Evolutionary conservation across 2,888 invertebrate species (phyloP), one percentile per base, ranked within the genome.

Genomic region (Linhomoeus sp.): DNA sequence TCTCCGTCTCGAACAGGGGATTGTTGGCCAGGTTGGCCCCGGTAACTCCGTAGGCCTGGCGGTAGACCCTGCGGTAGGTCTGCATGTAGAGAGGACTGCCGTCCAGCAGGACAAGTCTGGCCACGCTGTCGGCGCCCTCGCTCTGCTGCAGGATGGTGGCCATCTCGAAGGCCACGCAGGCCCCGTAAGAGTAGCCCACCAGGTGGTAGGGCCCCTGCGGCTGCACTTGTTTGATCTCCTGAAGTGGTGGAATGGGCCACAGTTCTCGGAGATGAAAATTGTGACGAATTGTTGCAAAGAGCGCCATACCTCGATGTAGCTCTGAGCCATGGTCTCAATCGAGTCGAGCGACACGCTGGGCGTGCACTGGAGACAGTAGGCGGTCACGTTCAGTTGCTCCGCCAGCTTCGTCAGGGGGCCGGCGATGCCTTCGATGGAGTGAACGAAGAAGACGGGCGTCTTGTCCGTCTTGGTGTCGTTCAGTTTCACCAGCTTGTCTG

Each of bases 101-200:
- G 70, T 94, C 94, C 55, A 94, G 72, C 56, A 92, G 75, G 55
- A 81, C 75, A 36, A 87, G 70, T 43, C 75, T 54, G 33, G 60
- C 57, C 23, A 68, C 61, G 25, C 58, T 52, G n/a, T 58, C 55
- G 19, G 51, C 45, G 42, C 60, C 61, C 39, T 60, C 59, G 7
- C 50, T 71, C 47, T 49, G 52, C 64, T 86, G 82, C 46, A 92
- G 70, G 64, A 82, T 80, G 33, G 80, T 70, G 25, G 83, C 83
- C 78, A 94, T 90, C 72, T 92, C 92, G 66, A 87, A 84, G 20
- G 87, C 88, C 35, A 94, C 80, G 56, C 81, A 78, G 39, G 86
- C 84, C 51, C 97, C 94, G 68, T 84, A 92, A 0, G 92, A 94
- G 70, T 97, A 94, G 1, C 92, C 94, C 41, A 82, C 77, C 53